Conservation (phyloP, 2,797 vertebrate genomes). For the Epinephelus coioides region DNA sequence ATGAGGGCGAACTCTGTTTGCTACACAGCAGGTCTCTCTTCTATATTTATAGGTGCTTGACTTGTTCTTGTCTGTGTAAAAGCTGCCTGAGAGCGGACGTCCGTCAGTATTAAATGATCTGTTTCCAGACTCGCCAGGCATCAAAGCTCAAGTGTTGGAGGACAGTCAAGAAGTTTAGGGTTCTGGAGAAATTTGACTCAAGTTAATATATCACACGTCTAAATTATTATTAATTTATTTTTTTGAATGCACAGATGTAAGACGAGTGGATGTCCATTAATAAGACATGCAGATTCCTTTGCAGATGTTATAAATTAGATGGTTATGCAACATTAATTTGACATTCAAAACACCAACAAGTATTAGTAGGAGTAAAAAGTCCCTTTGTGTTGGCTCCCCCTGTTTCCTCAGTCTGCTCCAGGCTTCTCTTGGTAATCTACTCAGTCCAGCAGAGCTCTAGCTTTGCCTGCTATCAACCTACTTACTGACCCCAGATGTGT, state of each 20-base stretch:
- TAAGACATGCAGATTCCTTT: slow-evolving; percentile 28
- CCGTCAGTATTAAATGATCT: slow-evolving; percentile 71
- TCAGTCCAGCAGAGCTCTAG: slow-evolving; percentile 67
- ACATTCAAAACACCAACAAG: slow-evolving; percentile 42
- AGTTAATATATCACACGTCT: slow-evolving; percentile 39
- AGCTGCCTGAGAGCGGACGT: slow-evolving; percentile 53
- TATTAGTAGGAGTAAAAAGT: slow-evolving; percentile 55
- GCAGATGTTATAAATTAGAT: slow-evolving; percentile 28
- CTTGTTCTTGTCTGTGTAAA: slow-evolving; percentile 69
- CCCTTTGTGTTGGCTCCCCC: slow-evolving; percentile 43
- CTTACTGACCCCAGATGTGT: slow-evolving; percentile 81
- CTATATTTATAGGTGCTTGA: slow-evolving; percentile 73
- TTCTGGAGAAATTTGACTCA: slow-evolving; percentile 24
- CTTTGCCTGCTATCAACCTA: slow-evolving; percentile 77
- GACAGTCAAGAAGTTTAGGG: slow-evolving; percentile 30
- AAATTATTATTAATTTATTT: slow-evolving; percentile 52
- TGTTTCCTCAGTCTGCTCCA: slow-evolving; percentile 61
- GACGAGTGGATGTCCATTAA: slow-evolving; percentile 14
- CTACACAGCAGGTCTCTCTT: slow-evolving; percentile 68
- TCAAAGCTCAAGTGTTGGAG: slow-evolving; percentile 39
- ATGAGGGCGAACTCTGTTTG: slow-evolving; percentile 53
- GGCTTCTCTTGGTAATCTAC: slow-evolving; percentile 75
- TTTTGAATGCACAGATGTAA: slow-evolving; percentile 51
- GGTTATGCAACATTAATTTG: slow-evolving; percentile 11
- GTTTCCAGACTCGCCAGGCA: slow-evolving; percentile 47